Evolutionary conservation across 2,113 vertebrate species (phyloP).

Genomic region (Muntiacus reevesi): DNA sequence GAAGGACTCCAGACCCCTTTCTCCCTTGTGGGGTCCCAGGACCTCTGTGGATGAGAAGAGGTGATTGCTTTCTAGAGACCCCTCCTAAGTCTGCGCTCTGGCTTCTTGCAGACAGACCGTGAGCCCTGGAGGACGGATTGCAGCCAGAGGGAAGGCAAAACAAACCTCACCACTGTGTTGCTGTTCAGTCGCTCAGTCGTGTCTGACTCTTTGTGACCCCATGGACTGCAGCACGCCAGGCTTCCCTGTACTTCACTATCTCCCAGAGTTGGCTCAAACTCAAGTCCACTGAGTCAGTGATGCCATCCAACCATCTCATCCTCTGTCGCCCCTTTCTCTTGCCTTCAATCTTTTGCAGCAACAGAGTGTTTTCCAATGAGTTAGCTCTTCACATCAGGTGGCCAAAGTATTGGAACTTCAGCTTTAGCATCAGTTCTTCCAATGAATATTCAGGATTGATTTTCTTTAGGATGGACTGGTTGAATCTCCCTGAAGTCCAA

Average conservation of each 20-base stretch:
- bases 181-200: rapidly evolving
- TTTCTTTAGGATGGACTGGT: background rate
- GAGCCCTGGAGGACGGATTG: rapidly evolving
- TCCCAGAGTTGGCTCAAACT: background rate
- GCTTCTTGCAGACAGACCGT: rapidly evolving
- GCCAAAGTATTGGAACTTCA: background rate
- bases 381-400: background rate
- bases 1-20: background rate
- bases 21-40: background rate
- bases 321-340: background rate
- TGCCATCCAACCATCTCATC: background rate
- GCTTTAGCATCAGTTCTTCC: background rate
- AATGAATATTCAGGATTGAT: background rate
- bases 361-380: background rate
- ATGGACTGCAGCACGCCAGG: background rate
- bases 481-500: background rate
- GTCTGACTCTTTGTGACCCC: background rate
- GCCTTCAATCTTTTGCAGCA: background rate
- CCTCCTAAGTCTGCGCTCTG: background rate
- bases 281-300: background rate
- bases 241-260: background rate
- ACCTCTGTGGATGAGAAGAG: background rate
- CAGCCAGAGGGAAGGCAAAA: background rate
- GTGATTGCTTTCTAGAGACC: background rate
- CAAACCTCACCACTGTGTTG: background rate